phyloP scores from a whole-genome alignment of 2,888 invertebrate species.

The Halocaridina rubra region DNA sequence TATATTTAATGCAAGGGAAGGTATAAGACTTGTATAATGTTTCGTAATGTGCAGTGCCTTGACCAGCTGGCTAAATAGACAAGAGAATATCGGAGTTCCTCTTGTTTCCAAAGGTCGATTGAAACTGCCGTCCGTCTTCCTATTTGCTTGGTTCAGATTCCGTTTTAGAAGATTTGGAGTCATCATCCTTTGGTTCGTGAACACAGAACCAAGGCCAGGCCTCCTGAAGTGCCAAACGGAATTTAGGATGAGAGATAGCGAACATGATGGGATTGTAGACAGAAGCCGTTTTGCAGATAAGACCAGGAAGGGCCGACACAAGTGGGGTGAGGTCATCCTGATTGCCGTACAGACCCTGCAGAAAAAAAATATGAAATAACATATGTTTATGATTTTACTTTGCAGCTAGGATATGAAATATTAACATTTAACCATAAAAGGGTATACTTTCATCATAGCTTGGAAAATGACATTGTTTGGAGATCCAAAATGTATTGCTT shows the following conservation, averaged over 20 bases:
- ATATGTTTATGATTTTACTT: too few species aligned
- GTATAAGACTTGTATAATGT: too few species aligned
- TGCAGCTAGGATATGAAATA: too few species aligned
- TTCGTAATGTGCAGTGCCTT: too few species aligned
- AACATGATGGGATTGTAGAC: slow-evolving; percentile 67
- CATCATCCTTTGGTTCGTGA: slow-evolving; percentile 36
- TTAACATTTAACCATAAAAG: too few species aligned
- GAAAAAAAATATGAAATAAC: background rate
- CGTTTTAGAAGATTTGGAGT: slow-evolving; percentile 9
- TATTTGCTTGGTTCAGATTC: slow-evolving; percentile 4
- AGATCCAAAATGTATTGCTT: too few species aligned
- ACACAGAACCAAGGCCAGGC: slow-evolving; percentile 50
- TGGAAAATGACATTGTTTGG: too few species aligned
- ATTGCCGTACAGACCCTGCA: slow-evolving; percentile 54
- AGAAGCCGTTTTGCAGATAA: slow-evolving; percentile 69
- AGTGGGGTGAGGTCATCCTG: slow-evolving; percentile 53
- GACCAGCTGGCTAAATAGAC: too few species aligned
- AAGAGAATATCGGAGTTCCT: too few species aligned
- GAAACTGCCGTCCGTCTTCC: background rate
- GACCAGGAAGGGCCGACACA: slow-evolving; percentile 66
- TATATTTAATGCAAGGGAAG: background rate
- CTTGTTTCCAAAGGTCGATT: too few species aligned
- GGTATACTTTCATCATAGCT: too few species aligned
- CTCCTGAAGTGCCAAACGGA: slow-evolving; percentile 48
- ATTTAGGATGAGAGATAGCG: slow-evolving; percentile 66